Base-by-base conservation (phyloP, 2,113 vertebrate genomes). In the Pycnonotus jocosus region DNA sequence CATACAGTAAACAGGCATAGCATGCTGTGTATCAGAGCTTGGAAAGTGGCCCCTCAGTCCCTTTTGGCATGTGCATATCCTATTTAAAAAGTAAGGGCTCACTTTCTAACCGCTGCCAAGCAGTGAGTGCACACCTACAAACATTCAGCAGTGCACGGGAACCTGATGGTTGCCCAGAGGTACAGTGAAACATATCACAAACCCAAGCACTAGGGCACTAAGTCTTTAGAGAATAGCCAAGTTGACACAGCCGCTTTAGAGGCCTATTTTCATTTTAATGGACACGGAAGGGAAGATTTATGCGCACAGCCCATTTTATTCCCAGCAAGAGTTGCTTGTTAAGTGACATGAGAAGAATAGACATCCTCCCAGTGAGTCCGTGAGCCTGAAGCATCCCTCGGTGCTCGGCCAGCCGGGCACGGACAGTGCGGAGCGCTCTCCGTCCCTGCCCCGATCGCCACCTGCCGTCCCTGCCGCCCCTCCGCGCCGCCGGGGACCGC, bases 381-480 rank as follows among this genome's bases (percentile, higher is more conserved):
- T 18, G 72, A 60, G 48, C 18, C 17, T 2, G 22, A 11, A 18
- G 65, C 4, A 0, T 19, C 47, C 23, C 47, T 4, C 1, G 3
- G 8, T 10, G 60, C 1, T 19, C 1, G 11, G 9, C 51, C 35
- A 8, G 15, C 31, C 11, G 4, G 19, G 9, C 8, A 2, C 7
- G 25, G 3, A 2, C 37, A 25, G 51, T 7, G 10, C 15, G 28
- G 14, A 33, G 35, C 38, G 40, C 78, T 4, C 1, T 8, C 48
- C 20, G 89, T 89, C 66, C 69, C 20, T 66, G 88, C 84, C 86
- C 76, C 3, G 53, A 66, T 37, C 64, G 96, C 97, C 98, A 80
- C 64, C 97, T 94, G 93, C 96, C 83, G 96, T 58, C 38, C 61
- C 35, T 7, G 38, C 19, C 20, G 51, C 51, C 9, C 48, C 42